phyloP scores from a whole-genome alignment of 2,113 vertebrate genomes.

The Perccottus glenii region DNA sequence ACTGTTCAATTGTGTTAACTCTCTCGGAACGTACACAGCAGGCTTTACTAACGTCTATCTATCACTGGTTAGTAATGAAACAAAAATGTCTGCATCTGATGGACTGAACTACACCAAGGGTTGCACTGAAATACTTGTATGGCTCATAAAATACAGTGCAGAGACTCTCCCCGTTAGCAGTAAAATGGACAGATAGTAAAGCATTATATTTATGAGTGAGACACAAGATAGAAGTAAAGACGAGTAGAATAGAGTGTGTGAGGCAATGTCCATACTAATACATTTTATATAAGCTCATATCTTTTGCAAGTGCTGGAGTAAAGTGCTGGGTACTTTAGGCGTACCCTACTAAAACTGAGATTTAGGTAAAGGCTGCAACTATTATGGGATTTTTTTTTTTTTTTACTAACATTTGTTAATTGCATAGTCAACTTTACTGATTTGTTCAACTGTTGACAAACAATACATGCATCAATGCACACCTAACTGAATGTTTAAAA shows the following conservation, averaged over 20 bases:
- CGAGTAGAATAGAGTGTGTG: too few relatives aligned
- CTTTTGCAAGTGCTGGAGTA: too few relatives aligned
- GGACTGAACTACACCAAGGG: constrained; percentile 19
- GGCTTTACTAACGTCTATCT: constrained; percentile 33
- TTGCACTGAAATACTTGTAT: constrained; percentile 28
- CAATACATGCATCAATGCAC: too few relatives aligned
- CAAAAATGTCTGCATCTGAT: constrained; percentile 37
- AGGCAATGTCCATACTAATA: background rate
- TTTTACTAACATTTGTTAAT: too few relatives aligned
- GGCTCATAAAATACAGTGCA: constrained; percentile 33
- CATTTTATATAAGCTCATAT: too few relatives aligned
- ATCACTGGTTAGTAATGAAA: constrained; percentile 39
- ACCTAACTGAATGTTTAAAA: too few relatives aligned
- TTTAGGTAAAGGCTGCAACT: too few relatives aligned
- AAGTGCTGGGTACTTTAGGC: too few relatives aligned
- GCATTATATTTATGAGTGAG: constrained; percentile 19
- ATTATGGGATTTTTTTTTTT: too few relatives aligned
- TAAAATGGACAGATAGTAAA: constrained; percentile 28
- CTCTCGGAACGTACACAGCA: constrained; percentile 23
- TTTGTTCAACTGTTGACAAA: too few relatives aligned
- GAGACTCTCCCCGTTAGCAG: constrained; percentile 24
- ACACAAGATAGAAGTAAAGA: background rate
- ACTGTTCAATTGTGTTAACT: constrained; percentile 18
- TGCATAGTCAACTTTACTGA: too few relatives aligned
- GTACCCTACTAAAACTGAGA: too few relatives aligned